These are phyloP conservation scores for Spisula solida DNA, from an alignment of 2,888 invertebrate genomes.

Conservation along the genomic window DNA sequence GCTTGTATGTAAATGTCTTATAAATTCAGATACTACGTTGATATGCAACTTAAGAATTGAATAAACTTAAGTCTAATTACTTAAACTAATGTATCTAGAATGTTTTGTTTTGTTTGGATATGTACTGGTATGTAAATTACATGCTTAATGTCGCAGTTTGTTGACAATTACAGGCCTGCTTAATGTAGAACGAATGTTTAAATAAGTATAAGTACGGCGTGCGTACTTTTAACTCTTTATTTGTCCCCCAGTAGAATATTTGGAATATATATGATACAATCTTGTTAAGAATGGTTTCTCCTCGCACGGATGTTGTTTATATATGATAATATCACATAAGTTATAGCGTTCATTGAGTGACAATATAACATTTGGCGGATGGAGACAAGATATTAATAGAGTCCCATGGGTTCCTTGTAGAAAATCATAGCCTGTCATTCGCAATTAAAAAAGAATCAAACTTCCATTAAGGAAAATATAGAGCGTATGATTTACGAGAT, in stretches of 20 bases:
- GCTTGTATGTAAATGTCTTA: no score
- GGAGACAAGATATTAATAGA: neutral
- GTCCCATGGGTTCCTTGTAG: neutral
- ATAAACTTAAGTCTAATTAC: no score
- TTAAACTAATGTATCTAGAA: no score
- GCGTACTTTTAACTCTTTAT: no score
- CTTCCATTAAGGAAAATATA: neutral
- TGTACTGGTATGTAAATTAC: no score
- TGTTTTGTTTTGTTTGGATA: no score
- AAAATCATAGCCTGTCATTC: neutral
- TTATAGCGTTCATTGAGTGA: constrained; percentile 18
- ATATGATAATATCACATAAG: neutral
- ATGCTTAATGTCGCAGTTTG: no score
- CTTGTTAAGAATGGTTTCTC: neutral
- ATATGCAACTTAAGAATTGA: no score
- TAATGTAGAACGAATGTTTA: no score
- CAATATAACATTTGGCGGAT: neutral
- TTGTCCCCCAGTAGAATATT: neutral
- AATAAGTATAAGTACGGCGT: no score
- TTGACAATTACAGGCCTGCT: no score
- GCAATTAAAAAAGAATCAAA: constrained; percentile 16
- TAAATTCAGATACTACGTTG: no score
- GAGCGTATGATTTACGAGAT: neutral
- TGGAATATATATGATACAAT: neutral
- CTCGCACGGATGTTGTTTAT: neutral